These are phyloP conservation scores for Eulemur albifrons DNA, from an alignment of 2,797 vertebrate genomes.

Conservation along the genomic window DNA sequence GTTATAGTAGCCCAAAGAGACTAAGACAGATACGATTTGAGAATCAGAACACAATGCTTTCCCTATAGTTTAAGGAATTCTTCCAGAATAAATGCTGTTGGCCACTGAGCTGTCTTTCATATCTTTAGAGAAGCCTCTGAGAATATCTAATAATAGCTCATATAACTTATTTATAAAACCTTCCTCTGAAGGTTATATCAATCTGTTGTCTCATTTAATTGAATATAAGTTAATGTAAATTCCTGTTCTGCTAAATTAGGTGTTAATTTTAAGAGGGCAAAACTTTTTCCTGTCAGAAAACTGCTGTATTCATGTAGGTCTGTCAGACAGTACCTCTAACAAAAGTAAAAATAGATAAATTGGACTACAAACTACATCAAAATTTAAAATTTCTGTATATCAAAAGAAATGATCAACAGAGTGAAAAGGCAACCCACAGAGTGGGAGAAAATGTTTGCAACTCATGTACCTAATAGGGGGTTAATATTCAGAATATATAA, in stretches of 20 bases:
- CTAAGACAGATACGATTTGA: background rate
- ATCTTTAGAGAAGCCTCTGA: background rate
- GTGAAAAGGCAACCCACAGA: background rate
- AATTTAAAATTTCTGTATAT: background rate
- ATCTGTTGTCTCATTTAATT: background rate
- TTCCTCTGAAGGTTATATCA: background rate
- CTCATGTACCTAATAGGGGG: background rate
- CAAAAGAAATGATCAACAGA: background rate
- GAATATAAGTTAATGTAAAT: background rate
- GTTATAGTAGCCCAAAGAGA: background rate
- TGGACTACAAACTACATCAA: background rate
- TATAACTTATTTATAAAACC: background rate
- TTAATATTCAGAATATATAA: background rate
- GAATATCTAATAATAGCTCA: background rate
- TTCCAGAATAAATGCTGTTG: background rate
- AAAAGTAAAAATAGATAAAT: background rate
- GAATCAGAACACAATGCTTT: background rate
- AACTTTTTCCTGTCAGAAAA: background rate
- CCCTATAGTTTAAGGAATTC: background rate
- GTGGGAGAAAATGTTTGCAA: background rate
- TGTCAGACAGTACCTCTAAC: background rate
- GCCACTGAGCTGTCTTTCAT: background rate
- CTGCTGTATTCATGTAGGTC: background rate
- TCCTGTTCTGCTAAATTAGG: background rate
- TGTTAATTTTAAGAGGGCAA: background rate